Percentiles rank a stretch among this genome's conserved stretches.
These are phyloP conservation scores for Alethe castanea DNA, from an alignment of 2,113 vertebrate genomes.

Conservation along the genomic window DNA sequence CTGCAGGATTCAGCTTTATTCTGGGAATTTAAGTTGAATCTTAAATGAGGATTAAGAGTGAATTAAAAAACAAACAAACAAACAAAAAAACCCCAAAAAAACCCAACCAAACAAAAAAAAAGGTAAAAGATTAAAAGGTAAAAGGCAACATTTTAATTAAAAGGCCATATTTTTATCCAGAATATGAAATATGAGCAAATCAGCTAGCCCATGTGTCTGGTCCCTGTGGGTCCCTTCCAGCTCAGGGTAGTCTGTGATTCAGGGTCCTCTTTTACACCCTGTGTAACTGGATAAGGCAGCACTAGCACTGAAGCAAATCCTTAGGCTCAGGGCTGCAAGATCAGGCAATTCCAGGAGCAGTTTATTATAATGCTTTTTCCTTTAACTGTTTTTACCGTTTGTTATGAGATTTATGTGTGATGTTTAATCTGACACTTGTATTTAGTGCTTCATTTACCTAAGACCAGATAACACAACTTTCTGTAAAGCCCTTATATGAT, in stretches of 20 bases:
- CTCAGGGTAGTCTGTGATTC: background rate
- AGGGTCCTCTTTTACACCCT: background rate
- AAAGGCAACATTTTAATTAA: background rate
- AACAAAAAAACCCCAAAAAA: too few species aligned
- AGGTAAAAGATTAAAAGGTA: background rate
- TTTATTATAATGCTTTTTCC: background rate
- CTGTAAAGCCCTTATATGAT: background rate
- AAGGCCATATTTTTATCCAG: background rate
- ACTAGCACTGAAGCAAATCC: background rate
- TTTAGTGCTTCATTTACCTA: constrained; percentile 56
- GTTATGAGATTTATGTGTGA: constrained; percentile 46
- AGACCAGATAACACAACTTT: constrained; percentile 38
- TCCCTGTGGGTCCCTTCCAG: background rate
- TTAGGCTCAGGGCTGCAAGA: background rate
- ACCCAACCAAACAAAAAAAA: too few species aligned
- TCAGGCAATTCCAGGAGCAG: background rate
- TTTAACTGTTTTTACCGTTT: constrained; percentile 40
- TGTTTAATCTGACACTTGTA: constrained; percentile 51
- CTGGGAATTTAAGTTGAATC: background rate
- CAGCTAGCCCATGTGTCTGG: background rate
- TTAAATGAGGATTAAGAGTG: background rate
- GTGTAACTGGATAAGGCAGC: background rate
- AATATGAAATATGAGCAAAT: background rate
- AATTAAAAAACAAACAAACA: background rate
- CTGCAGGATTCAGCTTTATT: background rate